These are phyloP conservation scores for Trichogramma evanescens DNA, from an alignment of 2,888 invertebrate genomes.

Conservation along the genomic window DNA sequence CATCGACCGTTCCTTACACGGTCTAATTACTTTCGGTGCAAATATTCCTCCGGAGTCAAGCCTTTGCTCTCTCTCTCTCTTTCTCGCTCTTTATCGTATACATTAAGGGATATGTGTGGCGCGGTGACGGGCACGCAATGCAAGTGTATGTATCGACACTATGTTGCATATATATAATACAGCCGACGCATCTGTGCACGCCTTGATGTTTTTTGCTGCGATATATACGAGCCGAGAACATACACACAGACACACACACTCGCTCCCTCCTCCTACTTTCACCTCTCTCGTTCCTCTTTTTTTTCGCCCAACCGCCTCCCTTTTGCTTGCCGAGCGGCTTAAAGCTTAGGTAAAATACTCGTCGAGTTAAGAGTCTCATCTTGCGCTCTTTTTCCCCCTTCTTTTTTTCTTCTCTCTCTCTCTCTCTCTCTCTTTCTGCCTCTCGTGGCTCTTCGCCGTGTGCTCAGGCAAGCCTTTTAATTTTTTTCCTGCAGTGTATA, in stretches of 20 bases:
- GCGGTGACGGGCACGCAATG: not conserved
- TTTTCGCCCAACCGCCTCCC: not conserved
- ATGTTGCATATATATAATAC: not conserved
- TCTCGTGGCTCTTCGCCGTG: no score
- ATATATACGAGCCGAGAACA: conserved; percentile 2
- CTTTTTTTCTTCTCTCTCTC: not conserved
- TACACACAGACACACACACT: not conserved
- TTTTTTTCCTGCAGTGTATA: no score
- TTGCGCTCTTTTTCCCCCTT: not conserved
- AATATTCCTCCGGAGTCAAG: not conserved
- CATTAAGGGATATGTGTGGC: conserved; percentile 12
- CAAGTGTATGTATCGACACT: conserved; percentile 10
- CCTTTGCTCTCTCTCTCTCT: not conserved
- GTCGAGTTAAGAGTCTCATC: conserved; percentile 15
- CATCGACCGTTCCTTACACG: conserved; percentile 40
- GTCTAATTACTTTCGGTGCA: conserved; percentile 32
- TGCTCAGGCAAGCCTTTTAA: no score
- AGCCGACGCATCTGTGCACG: no score
- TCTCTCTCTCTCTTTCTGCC: not conserved
- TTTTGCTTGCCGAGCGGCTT: not conserved
- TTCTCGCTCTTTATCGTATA: conserved; percentile 9
- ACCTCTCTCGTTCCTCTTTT: not conserved
- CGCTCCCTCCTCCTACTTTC: no score
- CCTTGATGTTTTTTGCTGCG: not conserved
- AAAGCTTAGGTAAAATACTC: conserved; percentile 21